A percentile compares a stretch with the other conserved stretches of the same genome.
Evolutionary conservation across 2,888 invertebrate genomes (phyloP).

Genomic region (Erpobdella octoculata): DNA sequence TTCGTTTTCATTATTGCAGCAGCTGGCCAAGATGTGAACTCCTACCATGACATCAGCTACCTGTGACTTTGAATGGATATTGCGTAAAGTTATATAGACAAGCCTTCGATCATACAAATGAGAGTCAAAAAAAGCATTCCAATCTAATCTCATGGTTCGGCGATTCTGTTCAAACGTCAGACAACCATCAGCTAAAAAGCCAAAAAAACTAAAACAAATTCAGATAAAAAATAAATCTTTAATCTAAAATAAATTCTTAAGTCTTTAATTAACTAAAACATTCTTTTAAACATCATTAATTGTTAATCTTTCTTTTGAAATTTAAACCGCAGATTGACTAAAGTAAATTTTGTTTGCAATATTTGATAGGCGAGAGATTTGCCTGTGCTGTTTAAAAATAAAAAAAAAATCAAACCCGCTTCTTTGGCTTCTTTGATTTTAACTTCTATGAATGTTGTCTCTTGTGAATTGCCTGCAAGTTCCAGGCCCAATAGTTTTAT

Average conservation of each 20-base stretch:
- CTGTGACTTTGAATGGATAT: not conserved
- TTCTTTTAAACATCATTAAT: too few relatives aligned
- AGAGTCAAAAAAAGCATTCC: constrained; percentile 56
- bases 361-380: too few relatives aligned
- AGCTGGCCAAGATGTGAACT: constrained; percentile 25
- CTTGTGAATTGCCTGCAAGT: constrained; percentile 38
- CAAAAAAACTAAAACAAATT: too few relatives aligned
- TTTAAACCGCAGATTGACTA: too few relatives aligned
- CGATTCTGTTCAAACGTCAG: constrained; percentile 53
- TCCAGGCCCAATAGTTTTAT: constrained; percentile 46
- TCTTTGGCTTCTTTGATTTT: constrained; percentile 50
- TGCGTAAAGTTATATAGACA: constrained; percentile 51
- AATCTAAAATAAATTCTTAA: too few relatives aligned
- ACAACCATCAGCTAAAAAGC: constrained; percentile 47
- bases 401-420: too few relatives aligned
- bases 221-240: too few relatives aligned
- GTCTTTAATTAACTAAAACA: too few relatives aligned
- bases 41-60: constrained; percentile 40
- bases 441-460: constrained; percentile 45
- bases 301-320: too few relatives aligned
- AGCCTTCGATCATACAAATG: constrained; percentile 54
- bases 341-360: too few relatives aligned
- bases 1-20: constrained; percentile 22
- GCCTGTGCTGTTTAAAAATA: too few relatives aligned
- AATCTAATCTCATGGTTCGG: constrained; percentile 55